Evolutionary conservation across 2,797 vertebrate species (phyloP).

Genomic region (Notolabrus celidotus): DNA sequence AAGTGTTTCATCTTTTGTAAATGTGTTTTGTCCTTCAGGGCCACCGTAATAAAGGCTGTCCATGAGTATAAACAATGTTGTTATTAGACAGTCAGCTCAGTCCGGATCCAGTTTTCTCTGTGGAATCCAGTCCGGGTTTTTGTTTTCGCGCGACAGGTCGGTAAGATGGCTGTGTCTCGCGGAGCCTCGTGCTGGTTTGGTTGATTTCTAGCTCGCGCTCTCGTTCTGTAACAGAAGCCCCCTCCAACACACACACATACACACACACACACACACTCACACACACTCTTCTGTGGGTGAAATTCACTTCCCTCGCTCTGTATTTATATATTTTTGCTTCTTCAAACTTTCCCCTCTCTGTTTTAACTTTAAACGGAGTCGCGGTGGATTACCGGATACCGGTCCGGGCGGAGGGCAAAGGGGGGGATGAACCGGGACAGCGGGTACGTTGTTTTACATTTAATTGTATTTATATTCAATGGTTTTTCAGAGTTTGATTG

Average conservation of each 20-base stretch:
- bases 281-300: constrained; percentile 78
- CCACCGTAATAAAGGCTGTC: constrained; percentile 33
- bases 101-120: constrained; percentile 66
- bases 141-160: constrained; percentile 84
- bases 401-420: constrained; percentile 82
- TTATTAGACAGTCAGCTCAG: constrained; percentile 22
- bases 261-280: constrained; percentile 66
- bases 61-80: constrained; percentile 60
- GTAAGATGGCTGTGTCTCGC: constrained; percentile 94
- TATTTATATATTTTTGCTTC: constrained; percentile 81
- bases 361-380: constrained; percentile 83
- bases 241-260: constrained; percentile 57
- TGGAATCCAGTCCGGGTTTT: constrained; percentile 88
- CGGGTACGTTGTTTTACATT: constrained; percentile 84
- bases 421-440: constrained; percentile 87
- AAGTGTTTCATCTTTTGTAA: too few relatives aligned
- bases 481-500: constrained; percentile 81
- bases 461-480: constrained; percentile 86
- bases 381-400: constrained; percentile 86
- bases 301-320: constrained; percentile 79
- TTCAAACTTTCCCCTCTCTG: constrained; percentile 71
- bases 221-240: constrained; percentile 87
- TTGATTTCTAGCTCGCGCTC: constrained; percentile 89
- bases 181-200: constrained; percentile 99
- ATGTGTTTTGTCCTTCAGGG: too few relatives aligned